Evolutionary conservation across 1,140 invertebrate genomes (phyloP).

Genomic region (Condylostylus longicornis): DNA sequence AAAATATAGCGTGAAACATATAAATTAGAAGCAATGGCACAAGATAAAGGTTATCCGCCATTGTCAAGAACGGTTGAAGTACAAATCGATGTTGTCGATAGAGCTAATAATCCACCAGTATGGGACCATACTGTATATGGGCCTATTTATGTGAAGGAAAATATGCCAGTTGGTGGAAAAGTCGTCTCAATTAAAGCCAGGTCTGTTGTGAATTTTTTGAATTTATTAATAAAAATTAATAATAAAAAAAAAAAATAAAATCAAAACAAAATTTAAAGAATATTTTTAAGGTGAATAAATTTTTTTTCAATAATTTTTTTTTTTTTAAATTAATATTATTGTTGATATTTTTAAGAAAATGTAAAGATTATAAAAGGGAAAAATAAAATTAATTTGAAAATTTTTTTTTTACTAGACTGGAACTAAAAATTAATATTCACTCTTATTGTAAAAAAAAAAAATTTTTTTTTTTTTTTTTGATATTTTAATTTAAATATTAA

Average conservation of each 20-base stretch:
- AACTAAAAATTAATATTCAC: too few relatives aligned
- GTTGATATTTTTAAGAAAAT: not conserved
- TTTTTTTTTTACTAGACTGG: too few relatives aligned
- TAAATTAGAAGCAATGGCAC: slow-evolving; percentile 90
- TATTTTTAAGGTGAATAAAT: not conserved
- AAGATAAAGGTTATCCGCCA: slow-evolving; percentile 88
- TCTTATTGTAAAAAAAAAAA: too few relatives aligned
- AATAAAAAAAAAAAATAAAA: slow-evolving; percentile 10
- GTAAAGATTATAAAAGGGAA: too few relatives aligned
- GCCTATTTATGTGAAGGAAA: slow-evolving; percentile 92
- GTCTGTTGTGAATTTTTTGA: slow-evolving; percentile 45
- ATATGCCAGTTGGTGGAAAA: slow-evolving; percentile 88
- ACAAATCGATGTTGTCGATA: slow-evolving; percentile 93
- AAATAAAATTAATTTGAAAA: too few relatives aligned
- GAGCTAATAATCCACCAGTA: slow-evolving; percentile 90
- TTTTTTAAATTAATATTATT: not conserved
- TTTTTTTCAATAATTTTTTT: not conserved
- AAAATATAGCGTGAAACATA: slow-evolving; percentile 78
- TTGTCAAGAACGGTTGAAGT: slow-evolving; percentile 88
- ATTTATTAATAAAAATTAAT: slow-evolving; percentile 2
- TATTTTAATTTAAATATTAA: too few relatives aligned
- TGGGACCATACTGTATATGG: slow-evolving; percentile 93
- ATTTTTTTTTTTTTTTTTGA: too few relatives aligned
- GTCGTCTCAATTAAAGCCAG: slow-evolving; percentile 95
- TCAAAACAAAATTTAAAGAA: not conserved